These are phyloP conservation scores for Megaceryle maxima DNA, from an alignment of 2,113 vertebrate genomes.

Conservation along the genomic window DNA sequence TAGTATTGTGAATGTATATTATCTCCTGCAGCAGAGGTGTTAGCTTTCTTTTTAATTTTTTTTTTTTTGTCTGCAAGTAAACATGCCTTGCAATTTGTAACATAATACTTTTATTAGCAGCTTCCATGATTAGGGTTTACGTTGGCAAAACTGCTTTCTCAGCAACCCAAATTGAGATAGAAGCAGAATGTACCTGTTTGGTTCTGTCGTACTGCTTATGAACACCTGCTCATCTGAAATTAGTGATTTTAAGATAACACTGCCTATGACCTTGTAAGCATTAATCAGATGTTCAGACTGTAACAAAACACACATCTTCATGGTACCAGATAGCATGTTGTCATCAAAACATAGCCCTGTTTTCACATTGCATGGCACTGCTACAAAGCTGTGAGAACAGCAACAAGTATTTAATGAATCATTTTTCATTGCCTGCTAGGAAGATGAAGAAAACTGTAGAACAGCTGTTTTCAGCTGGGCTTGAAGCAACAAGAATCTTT, in stretches of 20 bases:
- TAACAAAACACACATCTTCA: background rate
- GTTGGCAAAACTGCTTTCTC: constrained; percentile 49
- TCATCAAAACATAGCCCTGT: constrained; percentile 23
- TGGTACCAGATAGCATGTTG: background rate
- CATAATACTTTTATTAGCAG: background rate
- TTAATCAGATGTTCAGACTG: constrained; percentile 13
- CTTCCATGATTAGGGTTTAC: constrained; percentile 59
- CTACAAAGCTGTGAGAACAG: background rate
- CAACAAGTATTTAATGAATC: background rate
- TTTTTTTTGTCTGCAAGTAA: background rate
- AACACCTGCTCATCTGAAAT: constrained; percentile 40
- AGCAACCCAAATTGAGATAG: constrained; percentile 22
- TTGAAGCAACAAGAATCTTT: background rate
- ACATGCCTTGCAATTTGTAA: constrained; percentile 18
- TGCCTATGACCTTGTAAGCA: constrained; percentile 66
- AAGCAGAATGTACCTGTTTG: constrained; percentile 74
- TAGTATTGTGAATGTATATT: background rate
- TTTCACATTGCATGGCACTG: background rate
- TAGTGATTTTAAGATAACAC: constrained; percentile 64
- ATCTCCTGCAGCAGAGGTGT: background rate
- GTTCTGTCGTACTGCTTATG: constrained; percentile 56
- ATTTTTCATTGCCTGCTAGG: background rate
- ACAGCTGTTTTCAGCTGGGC: constrained; percentile 20
- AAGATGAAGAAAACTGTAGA: background rate
- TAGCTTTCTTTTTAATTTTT: background rate